Base-by-base conservation (phyloP, 92 coral and sea anemone genomes). In the Heteractis magnifica region DNA sequence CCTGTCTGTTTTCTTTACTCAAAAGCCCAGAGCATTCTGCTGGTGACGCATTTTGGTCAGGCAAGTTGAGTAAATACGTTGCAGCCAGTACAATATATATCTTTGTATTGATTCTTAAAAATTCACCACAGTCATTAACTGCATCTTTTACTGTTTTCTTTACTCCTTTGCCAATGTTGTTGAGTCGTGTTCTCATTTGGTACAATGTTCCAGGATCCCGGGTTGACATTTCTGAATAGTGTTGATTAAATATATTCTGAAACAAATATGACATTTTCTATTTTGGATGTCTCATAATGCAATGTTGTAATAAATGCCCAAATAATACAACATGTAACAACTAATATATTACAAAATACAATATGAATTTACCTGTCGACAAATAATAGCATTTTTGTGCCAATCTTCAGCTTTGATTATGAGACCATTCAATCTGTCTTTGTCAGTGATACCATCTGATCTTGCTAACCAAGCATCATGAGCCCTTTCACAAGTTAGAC, bases 401-500 rank as follows among this genome's bases (percentile, higher is more conserved):
- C 59, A 55, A 55, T 55, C 59, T 4, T 55, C 59, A 55, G 59
- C 59, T 55, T 55, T 55, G 1, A 55, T 4, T 0, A 55, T 55
- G 14, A 55, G 4, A 1, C 59, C 59, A 55, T 55, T 13, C 4
- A 55, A 13, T 55, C 59, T 55, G 59, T 55, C 59, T 13, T 1
- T 13, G 1, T 55, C 14, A 8, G 59, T 55, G 1, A 55, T 13
- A 1, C 59, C 59, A 13, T 55, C 59, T 55, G 59, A 55, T 4
- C 59, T 55, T 49, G 60, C 58, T 1, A 19, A 50, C 79, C 20
- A 48, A 18, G 16, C 52, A 16, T 15, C 79, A 52, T 73, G 52
- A 1, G 77, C 77, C 49, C 77, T 73, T 8, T 5, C 52, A 73
- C 77, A 73, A 21, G 77, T 73, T 0, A 73, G 77, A 2, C 77